Evolutionary conservation across 2,888 invertebrate genomes (phyloP), one percentile per base, ranked within the genome.

Genomic region (Nasonia oneida): DNA sequence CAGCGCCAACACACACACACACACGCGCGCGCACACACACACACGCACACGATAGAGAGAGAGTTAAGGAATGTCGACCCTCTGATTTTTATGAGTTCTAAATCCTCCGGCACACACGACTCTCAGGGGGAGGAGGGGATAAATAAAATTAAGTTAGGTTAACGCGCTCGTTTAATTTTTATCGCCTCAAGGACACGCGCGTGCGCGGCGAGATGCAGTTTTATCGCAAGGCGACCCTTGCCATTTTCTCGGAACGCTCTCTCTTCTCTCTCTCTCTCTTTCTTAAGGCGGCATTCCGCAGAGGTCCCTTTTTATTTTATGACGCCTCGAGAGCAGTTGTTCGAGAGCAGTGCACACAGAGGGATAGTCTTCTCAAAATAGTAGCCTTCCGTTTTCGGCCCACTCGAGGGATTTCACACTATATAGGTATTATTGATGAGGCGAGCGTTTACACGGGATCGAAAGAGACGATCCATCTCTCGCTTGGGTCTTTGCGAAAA

Each of bases 41-140:
- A 61, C 61, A 23, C 23, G 29, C n/a, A 12, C 23, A 39, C 29
- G 23, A 23, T 23, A 23, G 23, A 23, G 23, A 23, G 74, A 83
- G 83, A 86, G 84, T 29, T 29, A 1, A 81, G 88, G 89, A 89
- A 89, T 89, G 88, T 89, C 86, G 88, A 88, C 89, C 89, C 89
- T 87, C 87, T 86, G 83, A 74, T 83, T 89, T 90, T 90, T 90
- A 90, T 87, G 88, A 88, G 87, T 89, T 89, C 88, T 89, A 90
- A 90, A 89, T 89, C 88, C 87, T 88, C 57, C 33, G 6, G 67
- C 29, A 29, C 29, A 10, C 23, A n/a, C 8, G 50, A 10, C 23
- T 42, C 47, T 3, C 87, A 83, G 12, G 14, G 1, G 53, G 37
- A 76, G 50, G 78, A 29, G 29, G 47, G 47, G 33, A 18, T 53